phyloP scores from a whole-genome alignment of 2,113 vertebrate species.

The Campylomormyrus tamandua region DNA sequence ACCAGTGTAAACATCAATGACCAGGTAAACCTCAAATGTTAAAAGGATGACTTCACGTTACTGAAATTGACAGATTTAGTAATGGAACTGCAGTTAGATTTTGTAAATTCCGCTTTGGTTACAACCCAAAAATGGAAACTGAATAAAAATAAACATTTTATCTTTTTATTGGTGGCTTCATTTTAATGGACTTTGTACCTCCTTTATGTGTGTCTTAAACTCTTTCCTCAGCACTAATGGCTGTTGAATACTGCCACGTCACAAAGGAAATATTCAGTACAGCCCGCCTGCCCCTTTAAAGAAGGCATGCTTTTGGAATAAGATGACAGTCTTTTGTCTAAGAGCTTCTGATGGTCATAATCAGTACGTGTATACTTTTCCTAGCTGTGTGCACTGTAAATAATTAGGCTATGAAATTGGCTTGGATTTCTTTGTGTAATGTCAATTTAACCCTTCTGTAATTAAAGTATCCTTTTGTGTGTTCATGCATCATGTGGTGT shows the following conservation, averaged over 20 bases:
- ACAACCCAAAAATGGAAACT: neutral
- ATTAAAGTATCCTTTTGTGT: neutral
- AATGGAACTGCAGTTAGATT: neutral
- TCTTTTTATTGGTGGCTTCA: neutral
- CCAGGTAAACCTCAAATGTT: neutral
- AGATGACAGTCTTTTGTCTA: neutral
- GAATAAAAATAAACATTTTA: neutral
- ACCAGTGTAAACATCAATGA: slow-evolving; percentile 3
- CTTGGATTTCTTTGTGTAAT: neutral
- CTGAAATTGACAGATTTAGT: neutral
- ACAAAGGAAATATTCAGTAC: neutral
- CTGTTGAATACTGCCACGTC: neutral
- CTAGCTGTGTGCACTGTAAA: neutral
- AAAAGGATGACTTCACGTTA: neutral
- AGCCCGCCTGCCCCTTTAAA: neutral
- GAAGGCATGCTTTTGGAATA: neutral
- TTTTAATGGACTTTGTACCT: neutral
- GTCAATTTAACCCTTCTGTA: neutral
- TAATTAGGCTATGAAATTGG: neutral
- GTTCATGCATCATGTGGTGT: neutral
- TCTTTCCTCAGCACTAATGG: neutral
- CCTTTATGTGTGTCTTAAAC: neutral
- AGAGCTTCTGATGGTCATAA: neutral
- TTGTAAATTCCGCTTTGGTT: neutral
- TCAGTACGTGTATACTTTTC: neutral